A percentile compares a stretch with the other conserved stretches of the same genome.
phyloP scores from a whole-genome alignment of 2,797 vertebrate species.

The Helicolenus hilgendorfi region DNA sequence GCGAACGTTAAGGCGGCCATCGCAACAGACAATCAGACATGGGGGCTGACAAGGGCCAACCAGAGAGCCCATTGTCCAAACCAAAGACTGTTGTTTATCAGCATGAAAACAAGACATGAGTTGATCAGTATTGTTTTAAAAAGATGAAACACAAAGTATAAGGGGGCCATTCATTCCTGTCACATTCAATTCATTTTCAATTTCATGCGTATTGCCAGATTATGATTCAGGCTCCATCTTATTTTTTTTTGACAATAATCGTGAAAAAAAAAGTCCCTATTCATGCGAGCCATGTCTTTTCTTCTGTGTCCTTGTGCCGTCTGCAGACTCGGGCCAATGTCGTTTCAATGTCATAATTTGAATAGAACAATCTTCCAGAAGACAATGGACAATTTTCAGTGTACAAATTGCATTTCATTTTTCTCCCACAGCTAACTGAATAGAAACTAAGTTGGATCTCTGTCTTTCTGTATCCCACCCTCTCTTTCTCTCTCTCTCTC shows the following conservation, averaged over 20 bases:
- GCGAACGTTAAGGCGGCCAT: conserved; percentile 39
- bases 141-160: conserved; percentile 54
- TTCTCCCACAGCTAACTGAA: conserved; percentile 56
- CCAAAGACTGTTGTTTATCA: conserved; percentile 63
- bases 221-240: conserved; percentile 46
- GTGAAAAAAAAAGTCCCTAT: conserved; percentile 25
- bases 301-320: conserved; percentile 57
- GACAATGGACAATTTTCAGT: conserved; percentile 81
- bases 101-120: conserved; percentile 67
- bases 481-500: background rate
- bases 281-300: conserved; percentile 39
- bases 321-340: conserved; percentile 51
- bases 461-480: background rate
- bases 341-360: conserved; percentile 73
- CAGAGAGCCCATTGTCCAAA: conserved; percentile 31
- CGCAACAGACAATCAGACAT: conserved; percentile 16
- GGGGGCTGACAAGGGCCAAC: conserved; percentile 20
- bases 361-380: conserved; percentile 76
- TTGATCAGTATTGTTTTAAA: conserved; percentile 66
- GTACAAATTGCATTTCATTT: conserved; percentile 79
- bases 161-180: conserved; percentile 45
- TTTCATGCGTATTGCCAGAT: conserved; percentile 61
- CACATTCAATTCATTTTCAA: conserved; percentile 54
- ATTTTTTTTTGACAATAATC: conserved; percentile 36
- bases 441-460: conserved; percentile 40